Conservation (phyloP, 2,888 invertebrate genomes). For the Alitta virens region DNA sequence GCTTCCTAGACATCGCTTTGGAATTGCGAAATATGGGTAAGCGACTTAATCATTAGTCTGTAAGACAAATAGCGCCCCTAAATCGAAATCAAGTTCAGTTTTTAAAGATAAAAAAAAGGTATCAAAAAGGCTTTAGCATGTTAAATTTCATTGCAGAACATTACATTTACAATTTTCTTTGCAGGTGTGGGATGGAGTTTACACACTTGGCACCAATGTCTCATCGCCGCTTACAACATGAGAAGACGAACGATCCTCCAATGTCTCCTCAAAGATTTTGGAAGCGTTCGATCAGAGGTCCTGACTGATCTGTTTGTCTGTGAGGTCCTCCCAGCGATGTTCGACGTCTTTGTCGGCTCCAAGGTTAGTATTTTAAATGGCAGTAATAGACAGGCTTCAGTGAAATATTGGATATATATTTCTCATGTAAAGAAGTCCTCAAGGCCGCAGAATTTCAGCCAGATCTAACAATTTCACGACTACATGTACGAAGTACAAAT, state of each 20-base stretch:
- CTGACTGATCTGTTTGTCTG: slow-evolving; percentile 82
- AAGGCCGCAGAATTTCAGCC: too few species aligned
- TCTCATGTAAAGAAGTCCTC: too few species aligned
- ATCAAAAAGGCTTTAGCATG: too few species aligned
- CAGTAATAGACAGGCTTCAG: not conserved
- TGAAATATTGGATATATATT: too few species aligned
- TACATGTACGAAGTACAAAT: too few species aligned
- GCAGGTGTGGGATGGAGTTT: slow-evolving; percentile 81
- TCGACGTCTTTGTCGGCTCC: slow-evolving; percentile 85
- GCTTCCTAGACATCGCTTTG: slow-evolving; percentile 84
- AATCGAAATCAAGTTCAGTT: too few species aligned
- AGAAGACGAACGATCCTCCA: slow-evolving; percentile 81
- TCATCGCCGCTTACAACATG: slow-evolving; percentile 82
- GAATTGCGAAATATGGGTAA: slow-evolving; percentile 75
- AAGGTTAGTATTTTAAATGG: slow-evolving; percentile 70
- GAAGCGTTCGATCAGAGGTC: slow-evolving; percentile 61
- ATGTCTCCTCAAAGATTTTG: slow-evolving; percentile 82
- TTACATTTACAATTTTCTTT: too few species aligned
- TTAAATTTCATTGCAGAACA: too few species aligned
- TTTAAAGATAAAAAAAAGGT: too few species aligned
- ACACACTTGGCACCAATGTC: slow-evolving; percentile 88
- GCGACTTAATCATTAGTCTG: too few species aligned
- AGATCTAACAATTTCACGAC: too few species aligned
- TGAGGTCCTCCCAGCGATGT: slow-evolving; percentile 83
- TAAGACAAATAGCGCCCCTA: not conserved